Conservation (phyloP, 2,797 vertebrate genomes). For the Sebastes jordani region DNA sequence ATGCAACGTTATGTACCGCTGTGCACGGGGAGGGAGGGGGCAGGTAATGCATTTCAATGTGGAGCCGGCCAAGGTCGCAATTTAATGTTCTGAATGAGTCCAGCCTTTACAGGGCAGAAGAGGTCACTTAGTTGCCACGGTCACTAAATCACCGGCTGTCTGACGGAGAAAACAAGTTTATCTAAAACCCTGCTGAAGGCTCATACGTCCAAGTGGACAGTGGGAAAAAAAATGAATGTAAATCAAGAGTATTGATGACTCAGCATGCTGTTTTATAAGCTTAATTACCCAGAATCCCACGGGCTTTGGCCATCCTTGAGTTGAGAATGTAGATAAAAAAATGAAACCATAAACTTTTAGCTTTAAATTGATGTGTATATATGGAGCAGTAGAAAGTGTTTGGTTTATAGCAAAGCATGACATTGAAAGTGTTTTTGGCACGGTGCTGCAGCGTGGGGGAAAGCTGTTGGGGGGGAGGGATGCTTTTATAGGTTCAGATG, state of each 20-base stretch:
- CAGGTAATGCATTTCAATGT: slow-evolving; percentile 66
- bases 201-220: background rate
- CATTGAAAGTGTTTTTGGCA: slow-evolving; percentile 1
- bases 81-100: slow-evolving; percentile 55
- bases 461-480: background rate
- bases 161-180: slow-evolving; percentile 54
- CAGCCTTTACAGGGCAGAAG: slow-evolving; percentile 50
- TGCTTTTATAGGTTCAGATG: slow-evolving; percentile 2
- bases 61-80: slow-evolving; percentile 58
- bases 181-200: slow-evolving; percentile 41
- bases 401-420: background rate
- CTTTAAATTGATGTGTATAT: slow-evolving; percentile 1
- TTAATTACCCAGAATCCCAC: slow-evolving; percentile 23
- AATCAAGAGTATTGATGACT: slow-evolving; percentile 35
- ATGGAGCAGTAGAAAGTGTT: background rate
- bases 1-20: slow-evolving; percentile 35
- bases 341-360: background rate
- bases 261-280: slow-evolving; percentile 28
- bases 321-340: slow-evolving; percentile 23
- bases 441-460: background rate
- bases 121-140: slow-evolving; percentile 45
- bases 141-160: slow-evolving; percentile 52
- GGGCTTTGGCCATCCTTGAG: slow-evolving; percentile 1
- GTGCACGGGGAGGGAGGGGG: slow-evolving; percentile 11
- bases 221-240: slow-evolving; percentile 2